Conservation (phyloP, 1,140 invertebrate genomes). For the Anoplophora glabripennis region DNA sequence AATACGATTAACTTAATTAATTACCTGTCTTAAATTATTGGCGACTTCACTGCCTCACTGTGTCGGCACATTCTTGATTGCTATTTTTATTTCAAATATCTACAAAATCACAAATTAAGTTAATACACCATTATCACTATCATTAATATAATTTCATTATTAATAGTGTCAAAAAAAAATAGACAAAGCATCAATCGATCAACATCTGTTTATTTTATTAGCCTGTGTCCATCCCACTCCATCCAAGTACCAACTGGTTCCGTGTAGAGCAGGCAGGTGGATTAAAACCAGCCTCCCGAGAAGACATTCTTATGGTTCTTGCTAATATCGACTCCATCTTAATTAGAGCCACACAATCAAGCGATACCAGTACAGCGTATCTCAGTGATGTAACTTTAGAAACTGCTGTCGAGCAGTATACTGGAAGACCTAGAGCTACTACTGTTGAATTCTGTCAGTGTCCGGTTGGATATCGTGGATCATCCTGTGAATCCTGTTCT, state of each 20-base stretch:
- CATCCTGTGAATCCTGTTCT: constrained; percentile 79
- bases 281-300: constrained; percentile 60
- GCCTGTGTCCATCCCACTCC: constrained; percentile 41
- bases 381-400: constrained; percentile 82
- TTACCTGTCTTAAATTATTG: too few relatives aligned
- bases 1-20: too few relatives aligned
- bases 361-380: constrained; percentile 65
- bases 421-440: constrained; percentile 55
- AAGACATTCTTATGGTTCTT: constrained; percentile 81
- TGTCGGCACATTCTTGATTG: too few relatives aligned
- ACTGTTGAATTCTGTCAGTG: constrained; percentile 84
- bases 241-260: constrained; percentile 56
- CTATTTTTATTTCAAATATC: too few relatives aligned
- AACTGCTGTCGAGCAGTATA: constrained; percentile 62
- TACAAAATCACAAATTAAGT: too few relatives aligned
- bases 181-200: too few relatives aligned
- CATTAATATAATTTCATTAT: too few relatives aligned
- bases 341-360: constrained; percentile 78
- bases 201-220: too few relatives aligned
- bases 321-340: constrained; percentile 79
- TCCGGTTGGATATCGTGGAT: constrained; percentile 76
- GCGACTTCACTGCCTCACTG: too few relatives aligned
- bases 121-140: too few relatives aligned
- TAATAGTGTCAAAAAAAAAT: too few relatives aligned
- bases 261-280: constrained; percentile 52